Percentiles rank a stretch among this genome's conserved stretches.
phyloP scores from a whole-genome alignment of 1,140 invertebrate species.

The Mizuhopecten yessoensis region DNA sequence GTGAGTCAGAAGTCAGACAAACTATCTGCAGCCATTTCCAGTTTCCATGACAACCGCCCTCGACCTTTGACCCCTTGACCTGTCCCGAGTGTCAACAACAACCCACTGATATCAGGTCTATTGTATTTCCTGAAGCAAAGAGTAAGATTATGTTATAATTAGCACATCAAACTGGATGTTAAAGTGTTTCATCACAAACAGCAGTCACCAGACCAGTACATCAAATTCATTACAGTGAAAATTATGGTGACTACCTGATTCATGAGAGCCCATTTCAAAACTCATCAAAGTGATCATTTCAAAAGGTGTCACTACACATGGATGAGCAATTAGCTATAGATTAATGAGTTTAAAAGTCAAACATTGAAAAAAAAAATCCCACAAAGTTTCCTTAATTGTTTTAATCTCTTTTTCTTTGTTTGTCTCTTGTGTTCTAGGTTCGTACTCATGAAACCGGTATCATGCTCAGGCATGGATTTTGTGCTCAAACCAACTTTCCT shows the following conservation, averaged over 20 bases:
- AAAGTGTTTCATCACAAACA: not conserved
- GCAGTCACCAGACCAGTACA: not conserved
- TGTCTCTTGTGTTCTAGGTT: no score
- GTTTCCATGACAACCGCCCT: constrained; percentile 31
- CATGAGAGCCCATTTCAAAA: not conserved
- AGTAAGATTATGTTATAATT: constrained; percentile 6
- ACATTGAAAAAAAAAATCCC: not conserved
- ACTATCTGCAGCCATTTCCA: constrained; percentile 25
- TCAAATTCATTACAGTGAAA: constrained; percentile 18
- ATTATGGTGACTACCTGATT: not conserved
- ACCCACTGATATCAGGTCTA: constrained; percentile 16
- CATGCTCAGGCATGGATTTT: no score
- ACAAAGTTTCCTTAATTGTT: not conserved
- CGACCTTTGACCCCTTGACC: constrained; percentile 36
- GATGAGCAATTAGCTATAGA: no score
- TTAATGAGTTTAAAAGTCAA: not conserved
- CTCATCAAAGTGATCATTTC: not conserved
- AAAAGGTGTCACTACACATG: not conserved
- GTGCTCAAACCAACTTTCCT: no score
- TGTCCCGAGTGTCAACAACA: constrained; percentile 31
- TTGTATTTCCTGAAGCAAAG: constrained; percentile 38
- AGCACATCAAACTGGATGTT: not conserved
- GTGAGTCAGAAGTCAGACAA: constrained; percentile 37
- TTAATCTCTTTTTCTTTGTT: no score
- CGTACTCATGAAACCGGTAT: no score